phyloP scores from a whole-genome alignment of 1,140 invertebrate species.

The Lamellibrachia luymesi region DNA sequence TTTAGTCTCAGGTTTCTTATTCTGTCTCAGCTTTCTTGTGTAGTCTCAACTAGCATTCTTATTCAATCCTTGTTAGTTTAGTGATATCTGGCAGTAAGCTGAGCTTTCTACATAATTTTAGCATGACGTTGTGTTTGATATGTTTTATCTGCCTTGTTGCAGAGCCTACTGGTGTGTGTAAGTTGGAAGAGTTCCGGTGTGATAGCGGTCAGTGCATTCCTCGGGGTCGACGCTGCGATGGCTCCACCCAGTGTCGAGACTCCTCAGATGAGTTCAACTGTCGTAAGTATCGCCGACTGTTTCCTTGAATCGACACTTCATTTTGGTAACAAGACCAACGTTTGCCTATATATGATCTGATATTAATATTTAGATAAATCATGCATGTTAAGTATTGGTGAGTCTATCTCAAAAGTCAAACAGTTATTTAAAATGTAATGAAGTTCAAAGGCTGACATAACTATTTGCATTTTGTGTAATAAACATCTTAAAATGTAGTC shows the following conservation, averaged over 20 bases:
- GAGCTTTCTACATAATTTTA: not conserved
- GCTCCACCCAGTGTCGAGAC: conserved; percentile 91
- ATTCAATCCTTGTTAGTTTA: not conserved
- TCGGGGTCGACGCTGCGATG: conserved; percentile 90
- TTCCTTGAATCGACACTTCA: not conserved
- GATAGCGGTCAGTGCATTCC: conserved; percentile 72
- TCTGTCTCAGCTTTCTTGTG: too few relatives aligned
- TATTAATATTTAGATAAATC: not conserved
- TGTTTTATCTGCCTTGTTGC: not conserved
- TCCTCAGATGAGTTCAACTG: conserved; percentile 84
- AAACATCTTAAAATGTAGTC: not conserved
- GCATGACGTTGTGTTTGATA: not conserved
- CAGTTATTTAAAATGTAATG: not conserved
- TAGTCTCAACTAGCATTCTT: not conserved
- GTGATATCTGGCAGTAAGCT: not conserved
- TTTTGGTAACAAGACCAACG: not conserved
- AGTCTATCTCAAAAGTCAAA: not conserved
- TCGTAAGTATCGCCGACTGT: not conserved
- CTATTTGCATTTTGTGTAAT: not conserved
- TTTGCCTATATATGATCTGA: not conserved
- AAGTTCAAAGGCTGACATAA: conserved; percentile 2
- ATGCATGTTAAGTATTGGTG: not conserved
- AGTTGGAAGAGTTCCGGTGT: conserved; percentile 66
- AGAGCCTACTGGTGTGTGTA: not conserved
- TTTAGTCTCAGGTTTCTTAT: too few relatives aligned